phyloP scores from a whole-genome alignment of 2,888 invertebrate genomes.

The Luffia ferchaultella region DNA sequence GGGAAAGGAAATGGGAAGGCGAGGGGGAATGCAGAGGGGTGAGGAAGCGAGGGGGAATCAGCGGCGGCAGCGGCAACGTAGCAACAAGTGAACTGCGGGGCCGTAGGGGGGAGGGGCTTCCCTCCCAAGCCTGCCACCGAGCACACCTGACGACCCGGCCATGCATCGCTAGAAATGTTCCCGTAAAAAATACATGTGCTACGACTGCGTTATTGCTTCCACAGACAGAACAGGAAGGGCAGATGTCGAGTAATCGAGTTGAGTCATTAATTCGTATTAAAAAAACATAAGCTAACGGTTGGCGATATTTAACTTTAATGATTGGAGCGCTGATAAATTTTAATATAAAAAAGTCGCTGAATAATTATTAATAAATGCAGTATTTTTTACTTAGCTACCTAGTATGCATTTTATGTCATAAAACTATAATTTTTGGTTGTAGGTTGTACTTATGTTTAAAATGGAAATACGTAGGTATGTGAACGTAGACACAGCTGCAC shows the following conservation, averaged over 20 bases:
- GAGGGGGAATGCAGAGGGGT: slow-evolving; percentile 30
- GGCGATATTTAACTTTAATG: slow-evolving; percentile 5
- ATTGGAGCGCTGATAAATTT: background rate
- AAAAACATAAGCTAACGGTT: slow-evolving; percentile 4
- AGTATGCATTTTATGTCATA: no score
- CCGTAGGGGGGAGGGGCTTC: slow-evolving; percentile 26
- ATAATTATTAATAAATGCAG: slow-evolving; percentile 14
- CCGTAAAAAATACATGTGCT: background rate
- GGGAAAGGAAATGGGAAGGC: slow-evolving; percentile 15
- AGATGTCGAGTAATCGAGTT: slow-evolving; percentile 37
- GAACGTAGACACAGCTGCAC: no score
- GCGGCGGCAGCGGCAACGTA: slow-evolving; percentile 42
- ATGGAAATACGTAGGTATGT: no score
- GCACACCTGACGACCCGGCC: slow-evolving; percentile 38
- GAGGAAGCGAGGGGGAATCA: slow-evolving; percentile 32
- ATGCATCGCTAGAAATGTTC: background rate
- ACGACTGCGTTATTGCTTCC: background rate
- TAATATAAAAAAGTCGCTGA: slow-evolving; percentile 2
- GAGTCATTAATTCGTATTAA: background rate
- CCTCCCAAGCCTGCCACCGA: slow-evolving; percentile 11
- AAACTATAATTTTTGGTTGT: no score
- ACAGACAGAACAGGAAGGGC: slow-evolving; percentile 35
- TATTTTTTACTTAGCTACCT: no score
- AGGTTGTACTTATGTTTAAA: no score
- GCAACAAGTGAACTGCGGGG: slow-evolving; percentile 60